phyloP scores from a whole-genome alignment of 2,797 vertebrate species.

The Eurystomus glaucurus region DNA sequence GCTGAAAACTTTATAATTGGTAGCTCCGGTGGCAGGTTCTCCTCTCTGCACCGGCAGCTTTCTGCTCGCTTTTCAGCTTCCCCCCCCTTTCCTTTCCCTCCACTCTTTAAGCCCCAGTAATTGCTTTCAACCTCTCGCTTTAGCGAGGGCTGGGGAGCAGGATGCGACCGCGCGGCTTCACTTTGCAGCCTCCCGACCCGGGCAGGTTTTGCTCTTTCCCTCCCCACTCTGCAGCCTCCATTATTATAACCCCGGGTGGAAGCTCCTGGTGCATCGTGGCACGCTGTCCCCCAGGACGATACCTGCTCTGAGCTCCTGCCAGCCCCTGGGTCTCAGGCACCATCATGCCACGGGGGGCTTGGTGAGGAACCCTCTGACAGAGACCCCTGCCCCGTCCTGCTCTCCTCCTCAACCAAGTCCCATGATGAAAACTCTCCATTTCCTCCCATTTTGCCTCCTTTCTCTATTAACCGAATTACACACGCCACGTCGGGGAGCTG shows the following conservation, averaged over 20 bases:
- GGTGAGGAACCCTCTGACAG: not conserved
- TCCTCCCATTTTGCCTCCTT: not conserved
- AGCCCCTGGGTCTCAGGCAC: not conserved
- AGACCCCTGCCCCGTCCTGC: not conserved
- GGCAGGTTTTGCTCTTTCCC: not conserved
- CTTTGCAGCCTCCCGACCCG: not conserved
- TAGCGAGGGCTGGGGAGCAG: conserved; percentile 23
- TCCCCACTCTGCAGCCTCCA: not conserved
- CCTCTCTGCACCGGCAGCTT: conserved; percentile 68
- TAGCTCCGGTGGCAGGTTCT: conserved; percentile 86
- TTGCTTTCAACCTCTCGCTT: conserved; percentile 74
- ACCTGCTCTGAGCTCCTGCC: not conserved
- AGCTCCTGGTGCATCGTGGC: not conserved
- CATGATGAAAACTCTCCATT: fast-evolving
- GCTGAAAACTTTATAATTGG: conserved; percentile 88
- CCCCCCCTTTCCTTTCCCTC: not conserved
- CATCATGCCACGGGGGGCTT: fast-evolving
- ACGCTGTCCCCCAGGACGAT: not conserved
- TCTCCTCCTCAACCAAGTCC: not conserved
- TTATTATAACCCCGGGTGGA: not conserved
- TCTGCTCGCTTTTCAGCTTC: conserved; percentile 49
- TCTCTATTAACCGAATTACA: not conserved
- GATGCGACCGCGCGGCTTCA: not conserved
- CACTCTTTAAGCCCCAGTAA: conserved; percentile 87
- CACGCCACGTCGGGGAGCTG: fast-evolving